Percentiles rank a stretch among this genome's conserved stretches.
phyloP scores from a whole-genome alignment of 2,797 vertebrate genomes.

The Hippopotamyrus pictus region DNA sequence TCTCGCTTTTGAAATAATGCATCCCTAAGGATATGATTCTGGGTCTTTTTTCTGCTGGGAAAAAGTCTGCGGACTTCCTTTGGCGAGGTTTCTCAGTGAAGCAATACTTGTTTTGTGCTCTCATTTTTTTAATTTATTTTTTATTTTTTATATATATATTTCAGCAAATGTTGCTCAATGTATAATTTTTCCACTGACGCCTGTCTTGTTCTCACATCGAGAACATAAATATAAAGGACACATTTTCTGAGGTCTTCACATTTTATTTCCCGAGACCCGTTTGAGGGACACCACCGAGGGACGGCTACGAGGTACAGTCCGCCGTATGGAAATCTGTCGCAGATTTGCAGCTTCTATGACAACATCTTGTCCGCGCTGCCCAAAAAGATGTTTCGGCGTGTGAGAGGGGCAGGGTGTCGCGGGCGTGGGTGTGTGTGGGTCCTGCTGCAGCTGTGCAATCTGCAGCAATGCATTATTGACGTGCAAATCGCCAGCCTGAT shows the following conservation, averaged over 20 bases:
- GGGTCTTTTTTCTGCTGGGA: constrained; percentile 9
- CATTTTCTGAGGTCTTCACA: not conserved
- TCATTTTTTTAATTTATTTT: not conserved
- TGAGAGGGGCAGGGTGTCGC: not conserved
- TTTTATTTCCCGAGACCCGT: not conserved
- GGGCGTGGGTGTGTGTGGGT: not conserved
- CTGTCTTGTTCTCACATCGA: constrained; percentile 1
- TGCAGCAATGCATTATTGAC: not conserved
- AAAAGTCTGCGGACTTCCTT: not conserved
- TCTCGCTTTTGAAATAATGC: constrained; percentile 9
- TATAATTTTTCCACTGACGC: constrained; percentile 16
- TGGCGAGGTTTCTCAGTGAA: constrained; percentile 14
- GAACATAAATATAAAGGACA: constrained; percentile 2
- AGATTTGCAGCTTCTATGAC: not conserved
- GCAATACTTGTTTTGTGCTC: constrained; percentile 19
- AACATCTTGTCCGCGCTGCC: not conserved
- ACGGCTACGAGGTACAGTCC: not conserved
- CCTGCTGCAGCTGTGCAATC: not conserved
- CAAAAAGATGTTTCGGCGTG: not conserved
- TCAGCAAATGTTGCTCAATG: constrained; percentile 14
- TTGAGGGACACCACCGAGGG: not conserved
- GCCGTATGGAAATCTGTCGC: not conserved
- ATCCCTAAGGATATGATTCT: not conserved
- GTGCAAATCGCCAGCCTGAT: not conserved
- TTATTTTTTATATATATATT: not conserved